phyloP scores from a whole-genome alignment of 2,888 invertebrate genomes.

The Dromius quadrimaculatus region DNA sequence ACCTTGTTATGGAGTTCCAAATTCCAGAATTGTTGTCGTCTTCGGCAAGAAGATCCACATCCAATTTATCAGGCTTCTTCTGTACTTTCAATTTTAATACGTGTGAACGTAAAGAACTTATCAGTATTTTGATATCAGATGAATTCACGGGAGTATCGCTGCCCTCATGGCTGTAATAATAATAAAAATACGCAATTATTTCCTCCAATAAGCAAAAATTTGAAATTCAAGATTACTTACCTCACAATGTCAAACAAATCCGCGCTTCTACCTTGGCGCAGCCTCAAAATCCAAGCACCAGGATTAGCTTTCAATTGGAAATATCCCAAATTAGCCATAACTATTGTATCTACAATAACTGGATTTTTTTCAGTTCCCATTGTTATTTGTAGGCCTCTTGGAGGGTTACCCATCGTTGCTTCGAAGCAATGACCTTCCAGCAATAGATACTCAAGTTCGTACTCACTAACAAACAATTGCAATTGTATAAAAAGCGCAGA shows the following conservation, averaged over 20 bases:
- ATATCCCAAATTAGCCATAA: slow-evolving; percentile 99
- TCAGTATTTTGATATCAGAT: slow-evolving; percentile 80
- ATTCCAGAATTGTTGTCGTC: slow-evolving; percentile 82
- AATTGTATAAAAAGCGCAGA: background rate
- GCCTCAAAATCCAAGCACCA: slow-evolving; percentile 91
- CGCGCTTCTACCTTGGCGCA: slow-evolving; percentile 92
- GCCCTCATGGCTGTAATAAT: slow-evolving; percentile 73
- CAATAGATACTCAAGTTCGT: slow-evolving; percentile 93
- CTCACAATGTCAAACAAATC: slow-evolving; percentile 94
- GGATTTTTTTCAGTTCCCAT: slow-evolving; percentile 86
- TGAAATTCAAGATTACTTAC: slow-evolving; percentile 61
- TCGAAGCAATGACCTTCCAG: slow-evolving; percentile 99
- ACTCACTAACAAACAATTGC: slow-evolving; percentile 77
- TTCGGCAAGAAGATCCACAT: slow-evolving; percentile 88
- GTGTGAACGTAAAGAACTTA: slow-evolving; percentile 88
- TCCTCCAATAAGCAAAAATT: background rate
- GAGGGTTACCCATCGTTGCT: slow-evolving; percentile 89
- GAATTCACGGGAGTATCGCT: slow-evolving; percentile 80
- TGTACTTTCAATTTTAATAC: slow-evolving; percentile 91
- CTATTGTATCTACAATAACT: slow-evolving; percentile 93
- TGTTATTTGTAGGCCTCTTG: slow-evolving; percentile 96
- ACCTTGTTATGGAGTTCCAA: slow-evolving; percentile 97
- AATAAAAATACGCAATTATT: background rate
- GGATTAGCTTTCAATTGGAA: slow-evolving; percentile 98
- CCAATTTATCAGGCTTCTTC: slow-evolving; percentile 90